phyloP scores from a whole-genome alignment of 2,113 vertebrate genomes.

The Sapajus apella region DNA sequence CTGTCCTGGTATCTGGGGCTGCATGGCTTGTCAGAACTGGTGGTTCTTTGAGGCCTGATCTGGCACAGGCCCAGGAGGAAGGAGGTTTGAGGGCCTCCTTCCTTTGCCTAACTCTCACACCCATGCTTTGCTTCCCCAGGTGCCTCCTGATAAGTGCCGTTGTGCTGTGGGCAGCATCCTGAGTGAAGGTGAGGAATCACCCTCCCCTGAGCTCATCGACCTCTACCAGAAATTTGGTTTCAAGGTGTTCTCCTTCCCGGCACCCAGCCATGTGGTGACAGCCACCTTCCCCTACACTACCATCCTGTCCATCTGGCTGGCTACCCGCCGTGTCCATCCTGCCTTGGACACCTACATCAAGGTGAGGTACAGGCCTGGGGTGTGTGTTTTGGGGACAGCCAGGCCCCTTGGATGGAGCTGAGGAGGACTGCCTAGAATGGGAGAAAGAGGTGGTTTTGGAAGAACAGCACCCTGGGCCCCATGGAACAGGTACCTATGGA shows the following conservation, averaged over 20 bases:
- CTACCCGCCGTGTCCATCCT: conserved; percentile 90
- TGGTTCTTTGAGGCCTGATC: neutral
- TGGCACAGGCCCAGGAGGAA: neutral
- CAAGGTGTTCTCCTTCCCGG: conserved; percentile 93
- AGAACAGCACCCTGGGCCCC: neutral
- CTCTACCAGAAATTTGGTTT: conserved; percentile 93
- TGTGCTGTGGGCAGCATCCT: conserved; percentile 93
- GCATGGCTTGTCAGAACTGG: neutral
- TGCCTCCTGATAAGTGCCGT: conserved; percentile 87
- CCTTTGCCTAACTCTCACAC: conserved; percentile 20
- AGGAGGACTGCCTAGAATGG: neutral
- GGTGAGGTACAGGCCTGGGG: conserved; percentile 81
- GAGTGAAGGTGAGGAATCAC: conserved; percentile 89
- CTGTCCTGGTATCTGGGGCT: neutral
- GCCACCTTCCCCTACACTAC: conserved; percentile 91
- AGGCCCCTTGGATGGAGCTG: neutral
- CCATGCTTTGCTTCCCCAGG: conserved; percentile 77
- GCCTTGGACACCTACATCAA: conserved; percentile 91
- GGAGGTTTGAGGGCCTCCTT: neutral
- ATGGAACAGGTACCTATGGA: neutral
- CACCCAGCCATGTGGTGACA: conserved; percentile 92
- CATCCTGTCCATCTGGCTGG: conserved; percentile 88
- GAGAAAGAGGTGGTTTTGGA: neutral
- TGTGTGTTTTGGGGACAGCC: neutral
- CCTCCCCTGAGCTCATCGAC: conserved; percentile 87